phyloP scores from a whole-genome alignment of 2,797 vertebrate genomes.

The Chelidonichthys spinosus region DNA sequence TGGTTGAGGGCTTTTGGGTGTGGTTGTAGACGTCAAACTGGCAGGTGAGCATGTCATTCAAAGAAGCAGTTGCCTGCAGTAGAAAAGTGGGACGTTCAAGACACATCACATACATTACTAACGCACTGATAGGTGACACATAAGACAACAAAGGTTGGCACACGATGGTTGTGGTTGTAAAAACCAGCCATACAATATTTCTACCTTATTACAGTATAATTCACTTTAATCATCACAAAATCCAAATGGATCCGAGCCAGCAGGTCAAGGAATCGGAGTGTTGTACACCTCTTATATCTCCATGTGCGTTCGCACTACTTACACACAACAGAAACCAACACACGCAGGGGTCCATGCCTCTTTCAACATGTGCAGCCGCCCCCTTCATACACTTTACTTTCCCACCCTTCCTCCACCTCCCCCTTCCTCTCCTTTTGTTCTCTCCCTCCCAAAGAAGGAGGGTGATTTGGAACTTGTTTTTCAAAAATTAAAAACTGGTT shows the following conservation, averaged over 20 bases:
- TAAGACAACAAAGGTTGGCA: neutral
- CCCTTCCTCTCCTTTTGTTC: slow-evolving; percentile 49
- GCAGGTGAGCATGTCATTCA: slow-evolving; percentile 4
- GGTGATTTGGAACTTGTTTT: slow-evolving; percentile 32
- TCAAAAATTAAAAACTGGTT: neutral
- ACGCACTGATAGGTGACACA: neutral
- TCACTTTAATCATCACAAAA: slow-evolving; percentile 6
- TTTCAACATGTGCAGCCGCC: slow-evolving; percentile 26
- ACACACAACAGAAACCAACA: slow-evolving; percentile 18
- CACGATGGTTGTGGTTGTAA: neutral
- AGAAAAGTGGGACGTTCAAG: neutral
- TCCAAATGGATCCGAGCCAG: neutral
- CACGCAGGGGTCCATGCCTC: neutral
- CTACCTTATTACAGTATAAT: neutral
- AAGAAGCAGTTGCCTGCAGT: neutral
- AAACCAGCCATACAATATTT: neutral
- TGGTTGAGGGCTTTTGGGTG: neutral
- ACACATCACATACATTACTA: neutral
- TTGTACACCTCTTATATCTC: neutral
- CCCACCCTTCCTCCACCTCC: slow-evolving; percentile 59
- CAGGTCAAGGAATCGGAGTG: neutral
- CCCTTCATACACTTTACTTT: slow-evolving; percentile 41
- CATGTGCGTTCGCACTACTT: neutral
- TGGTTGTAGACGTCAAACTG: neutral
- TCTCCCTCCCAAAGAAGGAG: slow-evolving; percentile 16